Evolutionary conservation across 92 coral and sea anemone species (phyloP).

Genomic region (Porites lobata): DNA sequence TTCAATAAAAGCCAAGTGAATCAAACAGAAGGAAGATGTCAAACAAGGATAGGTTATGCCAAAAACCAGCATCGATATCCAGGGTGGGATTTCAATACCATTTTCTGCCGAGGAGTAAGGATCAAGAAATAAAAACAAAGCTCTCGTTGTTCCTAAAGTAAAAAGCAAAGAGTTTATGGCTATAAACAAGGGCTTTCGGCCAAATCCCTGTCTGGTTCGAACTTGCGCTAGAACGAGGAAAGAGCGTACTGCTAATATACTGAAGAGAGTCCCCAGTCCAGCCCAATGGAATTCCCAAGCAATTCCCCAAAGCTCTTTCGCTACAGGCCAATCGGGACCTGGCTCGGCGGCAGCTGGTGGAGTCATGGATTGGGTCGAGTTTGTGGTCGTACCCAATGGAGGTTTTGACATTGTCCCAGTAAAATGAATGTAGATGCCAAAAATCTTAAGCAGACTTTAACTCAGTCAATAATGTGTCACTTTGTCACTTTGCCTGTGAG

Average conservation of each 20-base stretch:
- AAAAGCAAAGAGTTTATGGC: constrained; percentile 70
- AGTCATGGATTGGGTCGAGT: not conserved
- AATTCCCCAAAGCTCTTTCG: constrained; percentile 78
- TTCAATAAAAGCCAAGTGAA: constrained; percentile 74
- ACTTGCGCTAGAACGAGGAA: constrained; percentile 55
- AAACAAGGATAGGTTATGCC: constrained; percentile 85
- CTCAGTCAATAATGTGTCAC: no score
- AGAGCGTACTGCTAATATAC: constrained; percentile 71
- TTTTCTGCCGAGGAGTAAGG: constrained; percentile 76
- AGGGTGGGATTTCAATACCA: constrained; percentile 46
- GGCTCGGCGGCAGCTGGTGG: not conserved
- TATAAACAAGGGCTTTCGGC: constrained; percentile 52
- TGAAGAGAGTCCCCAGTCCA: constrained; percentile 76
- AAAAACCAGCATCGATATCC: constrained; percentile 49
- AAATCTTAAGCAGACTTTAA: no score
- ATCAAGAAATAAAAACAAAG: constrained; percentile 66
- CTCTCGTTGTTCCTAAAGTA: constrained; percentile 67
- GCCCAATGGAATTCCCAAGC: constrained; percentile 93
- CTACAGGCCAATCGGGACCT: constrained; percentile 73
- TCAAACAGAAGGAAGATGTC: constrained; percentile 72
- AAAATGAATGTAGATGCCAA: no score
- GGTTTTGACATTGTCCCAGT: not conserved
- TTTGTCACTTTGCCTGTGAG: no score
- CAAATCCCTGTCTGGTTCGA: constrained; percentile 33
- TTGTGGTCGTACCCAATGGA: not conserved